Evolutionary conservation across 2,888 invertebrate species (phyloP), one percentile per base, ranked within the genome.

Genomic region (Netelia inedita): DNA sequence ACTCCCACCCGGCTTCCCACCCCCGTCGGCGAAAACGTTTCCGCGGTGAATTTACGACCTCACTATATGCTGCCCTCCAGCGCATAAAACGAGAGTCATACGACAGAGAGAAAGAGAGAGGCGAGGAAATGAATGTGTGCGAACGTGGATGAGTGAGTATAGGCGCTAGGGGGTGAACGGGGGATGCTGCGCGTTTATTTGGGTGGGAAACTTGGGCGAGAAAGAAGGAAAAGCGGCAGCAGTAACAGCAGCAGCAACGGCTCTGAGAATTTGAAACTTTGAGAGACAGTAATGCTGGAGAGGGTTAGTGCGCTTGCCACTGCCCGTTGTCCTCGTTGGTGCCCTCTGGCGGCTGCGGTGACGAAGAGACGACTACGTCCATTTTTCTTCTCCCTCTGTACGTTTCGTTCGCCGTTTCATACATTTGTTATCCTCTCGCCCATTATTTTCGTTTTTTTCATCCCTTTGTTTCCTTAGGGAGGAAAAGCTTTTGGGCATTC

Each of bases 101-200:
- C 59, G 57, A 59, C 16, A 59, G 55, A 66, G 61, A 72, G 53
- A 61, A 76, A 59, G 59, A 53, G 57, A 74, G 50, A 71, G 69
- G 55, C 68, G 81, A 66, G 41, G 19, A 72, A 79, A 81, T 66
- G 55, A 82, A 73, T 85, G 74, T 83, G 85, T 66, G 78, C 46
- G 78, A 78, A 79, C 72, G 78, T 61, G 79, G 75, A 82, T 83
- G 85, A 82, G 83, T 73, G 85, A 82, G 80, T 83, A 86, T 75
- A 83, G 79, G 75, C 82, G 80, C 82, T 73, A 23, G n/a, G 53
- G 66, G 72, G 72, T 23, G 68, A 41, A 75, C 53, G 50, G 35
- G 78, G 57, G 72, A 84, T 73, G 57, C 76, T 53, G 35, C 65
- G 55, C 59, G 66, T 35, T 35, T 35, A 35, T 35, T 35, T 35